Conservation (phyloP, 2,888 invertebrate genomes). For the Emmelina monodactyla region DNA sequence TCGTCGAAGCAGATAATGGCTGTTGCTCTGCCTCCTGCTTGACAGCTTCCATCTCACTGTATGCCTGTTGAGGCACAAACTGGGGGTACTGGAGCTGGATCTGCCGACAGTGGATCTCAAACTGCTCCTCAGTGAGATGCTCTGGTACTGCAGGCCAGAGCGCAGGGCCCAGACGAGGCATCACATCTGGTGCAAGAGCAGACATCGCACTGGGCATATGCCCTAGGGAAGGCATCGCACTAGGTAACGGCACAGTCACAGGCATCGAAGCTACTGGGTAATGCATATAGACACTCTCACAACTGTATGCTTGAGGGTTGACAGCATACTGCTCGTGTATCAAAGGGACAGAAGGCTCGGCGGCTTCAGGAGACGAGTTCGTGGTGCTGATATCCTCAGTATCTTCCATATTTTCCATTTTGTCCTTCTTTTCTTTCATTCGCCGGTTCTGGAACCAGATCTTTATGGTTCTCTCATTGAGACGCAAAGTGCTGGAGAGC, state of each 20-base stretch:
- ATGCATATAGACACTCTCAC: not conserved
- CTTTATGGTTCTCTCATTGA: constrained; percentile 67
- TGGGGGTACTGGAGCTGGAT: not conserved
- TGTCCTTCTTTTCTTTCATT: constrained; percentile 77
- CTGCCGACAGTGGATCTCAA: not conserved
- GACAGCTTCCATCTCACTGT: not conserved
- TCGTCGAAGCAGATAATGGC: too few species aligned
- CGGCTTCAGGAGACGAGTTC: constrained; percentile 18
- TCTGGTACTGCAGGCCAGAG: too few species aligned
- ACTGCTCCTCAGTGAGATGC: not conserved
- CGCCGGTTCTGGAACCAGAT: constrained; percentile 87
- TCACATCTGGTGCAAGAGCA: too few species aligned
- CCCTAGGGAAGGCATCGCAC: too few species aligned
- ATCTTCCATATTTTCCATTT: constrained; percentile 30
- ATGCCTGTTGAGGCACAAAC: not conserved
- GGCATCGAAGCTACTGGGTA: not conserved
- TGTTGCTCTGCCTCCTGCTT: not conserved
- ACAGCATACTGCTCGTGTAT: constrained; percentile 15
- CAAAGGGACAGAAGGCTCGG: constrained; percentile 16
- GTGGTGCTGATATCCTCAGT: constrained; percentile 30
- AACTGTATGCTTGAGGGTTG: not conserved
- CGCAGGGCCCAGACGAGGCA: not conserved
- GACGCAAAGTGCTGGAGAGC: constrained; percentile 34
- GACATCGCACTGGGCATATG: too few species aligned
- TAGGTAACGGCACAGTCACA: not conserved